Evolutionary conservation across 2,888 invertebrate species (phyloP), one percentile per base, ranked within the genome.

Genomic region (Nomada ruficornis): DNA sequence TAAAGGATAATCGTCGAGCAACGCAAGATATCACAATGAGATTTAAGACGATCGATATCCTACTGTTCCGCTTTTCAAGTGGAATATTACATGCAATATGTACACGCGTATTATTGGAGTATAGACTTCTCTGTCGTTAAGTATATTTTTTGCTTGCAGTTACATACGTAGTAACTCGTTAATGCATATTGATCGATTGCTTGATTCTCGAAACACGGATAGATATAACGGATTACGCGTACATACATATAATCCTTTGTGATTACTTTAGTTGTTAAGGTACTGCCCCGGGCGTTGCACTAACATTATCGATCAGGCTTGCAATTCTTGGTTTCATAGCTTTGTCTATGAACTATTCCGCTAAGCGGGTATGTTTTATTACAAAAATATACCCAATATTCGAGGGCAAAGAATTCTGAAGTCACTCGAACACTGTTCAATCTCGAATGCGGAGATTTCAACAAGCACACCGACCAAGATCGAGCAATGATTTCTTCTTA

Each of bases 1-100:
- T 23, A 23, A 55, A 65, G 47, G 23, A 44, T 36, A 54, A 26
- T 36, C 52, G 80, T 54, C 13, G 57, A 80, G 64, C 44, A 77
- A 78, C 62, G 78, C 57, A 62, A 80, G 82, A 86, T 86, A 74
- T 86, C 84, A 50, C 80, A 83, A 80, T 77, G 78, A 82, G 88
- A 88, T 84, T 88, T 82, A 78, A 84, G 68, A 69, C 84, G 86
- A 88, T 88, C 88, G 84, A 88, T 88, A 88, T 85, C 59, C 42
- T 29, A 44, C 64, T 26, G 67, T 74, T 70, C 71, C 67, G 77
- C 42, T 67, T 77, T 72, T 42, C 73, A 64, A 73, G 23, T 55
- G 70, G 54, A 11, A 50, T 69, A 72, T 69, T 29, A 15, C 18
- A 26, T 9, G 67, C 15, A 3, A 13, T 42, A 29, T 13, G 15